Conservation (phyloP, 2,113 vertebrate genomes). For the Engraulis encrasicolus region DNA sequence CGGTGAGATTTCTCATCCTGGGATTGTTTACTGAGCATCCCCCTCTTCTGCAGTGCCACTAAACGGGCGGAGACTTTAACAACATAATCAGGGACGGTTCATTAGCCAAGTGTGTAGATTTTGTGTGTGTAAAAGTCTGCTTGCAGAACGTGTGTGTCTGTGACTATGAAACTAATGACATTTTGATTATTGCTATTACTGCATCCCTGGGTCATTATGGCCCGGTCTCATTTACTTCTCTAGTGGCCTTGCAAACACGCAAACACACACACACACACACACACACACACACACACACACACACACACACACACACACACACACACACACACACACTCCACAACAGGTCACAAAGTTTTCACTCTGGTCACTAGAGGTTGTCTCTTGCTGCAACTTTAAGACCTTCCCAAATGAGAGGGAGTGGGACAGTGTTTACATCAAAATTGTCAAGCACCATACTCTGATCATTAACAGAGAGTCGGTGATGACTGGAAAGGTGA, state of each 20-base stretch:
- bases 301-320: no score
- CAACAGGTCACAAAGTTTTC: conserved; percentile 37
- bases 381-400: neutral
- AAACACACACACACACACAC: no score
- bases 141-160: neutral
- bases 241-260: no score
- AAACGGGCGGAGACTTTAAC: conserved; percentile 25
- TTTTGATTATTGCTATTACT: conserved; percentile 50
- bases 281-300: no score
- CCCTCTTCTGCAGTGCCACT: conserved; percentile 19
- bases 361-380: neutral
- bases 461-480: no score
- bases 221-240: conserved; percentile 38
- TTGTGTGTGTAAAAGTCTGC: conserved; percentile 5
- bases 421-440: no score
- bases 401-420: neutral
- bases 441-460: no score
- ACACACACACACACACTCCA: no score
- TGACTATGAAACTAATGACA: conserved; percentile 41
- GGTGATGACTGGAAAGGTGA: no score
- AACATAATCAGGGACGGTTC: conserved; percentile 47
- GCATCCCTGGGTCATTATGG: conserved; percentile 44
- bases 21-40: conserved; percentile 28
- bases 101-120: conserved; percentile 38
- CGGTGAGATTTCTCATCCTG: neutral